Base-by-base conservation (phyloP, 92 coral and sea anemone genomes). In the Phymanthus crucifer region DNA sequence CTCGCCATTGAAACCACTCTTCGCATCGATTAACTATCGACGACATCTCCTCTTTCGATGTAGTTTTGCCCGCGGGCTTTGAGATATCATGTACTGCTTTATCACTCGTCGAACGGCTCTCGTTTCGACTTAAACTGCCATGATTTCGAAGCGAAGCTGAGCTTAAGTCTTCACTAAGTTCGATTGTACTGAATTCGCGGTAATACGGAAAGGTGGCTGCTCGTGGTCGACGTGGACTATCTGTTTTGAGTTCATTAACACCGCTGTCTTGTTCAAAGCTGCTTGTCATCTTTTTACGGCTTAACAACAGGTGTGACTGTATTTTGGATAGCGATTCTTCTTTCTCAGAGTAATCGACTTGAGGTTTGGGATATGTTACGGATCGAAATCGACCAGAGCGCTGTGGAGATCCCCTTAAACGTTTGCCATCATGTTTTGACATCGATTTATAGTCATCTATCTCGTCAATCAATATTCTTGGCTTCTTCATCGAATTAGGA, bases 1-100 rank as follows among this genome's bases (percentile, higher is more conserved):
- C 81, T 21, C 81, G 50, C 72, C 71, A 77, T 18, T 57, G 19
- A 38, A 77, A 77, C 81, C 81, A 77, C 24, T 40, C 68, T 17
- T 77, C 81, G 26, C 81, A 77, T 23, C 81, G 81, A 38, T 31
- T 35, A 6, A 77, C 34, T 10, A 77, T 77, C 33, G 33, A 37
- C 32, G 67, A 69, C 37, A 37, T n/a, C 58, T 77, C 37, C 6
- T 77, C 72, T 70, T 36, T 61, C 4, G 68, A 52, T 32, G 81
- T 61, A 13, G 72, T 34, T 38, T 64, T 77, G 9, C 43, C 50
- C 35, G 18, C 32, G 33, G 40, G 40, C 34, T 48, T 75, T 54
- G 36, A 24, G 14, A 21, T 35, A 36, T 10, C 7, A 10, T 17
- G 14, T 40, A 4, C 14, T 31, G 26, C 31, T 26, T 13, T 19